These are phyloP conservation scores for Pandemis heparana DNA, from an alignment of 2,888 invertebrate species.

Conservation along the genomic window DNA sequence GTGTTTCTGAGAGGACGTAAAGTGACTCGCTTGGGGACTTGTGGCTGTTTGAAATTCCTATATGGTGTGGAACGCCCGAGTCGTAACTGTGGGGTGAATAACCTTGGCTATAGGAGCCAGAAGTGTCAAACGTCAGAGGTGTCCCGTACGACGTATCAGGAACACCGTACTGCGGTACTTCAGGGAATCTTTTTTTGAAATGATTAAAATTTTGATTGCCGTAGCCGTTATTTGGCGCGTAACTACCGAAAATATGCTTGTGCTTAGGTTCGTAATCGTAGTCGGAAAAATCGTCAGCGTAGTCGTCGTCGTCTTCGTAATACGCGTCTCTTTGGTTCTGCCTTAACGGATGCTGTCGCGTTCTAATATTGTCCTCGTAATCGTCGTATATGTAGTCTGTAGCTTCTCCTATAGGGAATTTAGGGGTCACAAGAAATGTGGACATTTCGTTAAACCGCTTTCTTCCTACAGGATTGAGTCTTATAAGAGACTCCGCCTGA, in stretches of 20 bases:
- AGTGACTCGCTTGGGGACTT: slow-evolving; percentile 62
- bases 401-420: slow-evolving; percentile 60
- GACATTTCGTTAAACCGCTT: slow-evolving; percentile 49
- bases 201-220: slow-evolving; percentile 52
- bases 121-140: slow-evolving; percentile 30
- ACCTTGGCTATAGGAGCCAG: slow-evolving; percentile 42
- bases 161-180: slow-evolving; percentile 42
- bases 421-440: slow-evolving; percentile 57
- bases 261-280: slow-evolving; percentile 57
- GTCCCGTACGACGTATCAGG: slow-evolving; percentile 38
- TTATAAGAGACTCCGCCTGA: slow-evolving; percentile 44
- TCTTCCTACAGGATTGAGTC: slow-evolving; percentile 28
- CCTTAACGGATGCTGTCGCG: slow-evolving; percentile 47
- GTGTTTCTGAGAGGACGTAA: slow-evolving; percentile 73
- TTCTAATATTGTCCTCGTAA: slow-evolving; percentile 49
- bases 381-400: slow-evolving; percentile 53
- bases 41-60: slow-evolving; percentile 43
- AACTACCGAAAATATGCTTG: slow-evolving; percentile 46
- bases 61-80: slow-evolving; percentile 39
- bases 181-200: slow-evolving; percentile 47
- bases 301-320: slow-evolving; percentile 58
- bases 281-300: slow-evolving; percentile 53
- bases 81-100: slow-evolving; percentile 37
- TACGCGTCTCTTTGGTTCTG: slow-evolving; percentile 51
- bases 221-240: slow-evolving; percentile 53